These are phyloP conservation scores for Plectus sambesii DNA, from an alignment of 1,140 invertebrate genomes.

Conservation along the genomic window DNA sequence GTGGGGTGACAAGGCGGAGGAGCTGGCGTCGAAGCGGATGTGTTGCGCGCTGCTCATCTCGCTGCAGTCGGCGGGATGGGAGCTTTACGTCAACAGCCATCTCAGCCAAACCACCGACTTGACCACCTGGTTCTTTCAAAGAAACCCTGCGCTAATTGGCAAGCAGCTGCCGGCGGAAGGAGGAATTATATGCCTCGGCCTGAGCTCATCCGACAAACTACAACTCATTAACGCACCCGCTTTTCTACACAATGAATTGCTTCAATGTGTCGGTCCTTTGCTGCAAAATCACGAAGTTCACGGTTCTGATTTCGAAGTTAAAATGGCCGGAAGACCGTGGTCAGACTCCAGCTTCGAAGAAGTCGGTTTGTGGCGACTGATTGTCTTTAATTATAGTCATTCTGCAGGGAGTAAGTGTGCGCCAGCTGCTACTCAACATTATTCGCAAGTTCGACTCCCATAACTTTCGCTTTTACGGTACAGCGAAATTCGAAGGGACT, in stretches of 20 bases:
- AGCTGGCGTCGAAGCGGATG: too few relatives aligned
- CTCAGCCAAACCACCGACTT: too few relatives aligned
- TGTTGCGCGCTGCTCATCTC: too few relatives aligned
- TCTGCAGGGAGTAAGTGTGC: slow-evolving; percentile 1
- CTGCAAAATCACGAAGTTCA: slow-evolving; percentile 6
- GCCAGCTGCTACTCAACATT: slow-evolving; percentile 2
- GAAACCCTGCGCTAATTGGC: too few relatives aligned
- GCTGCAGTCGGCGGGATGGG: too few relatives aligned
- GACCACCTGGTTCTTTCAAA: too few relatives aligned
- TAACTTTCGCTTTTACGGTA: slow-evolving; percentile 9
- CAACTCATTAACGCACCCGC: slow-evolving; percentile 9
- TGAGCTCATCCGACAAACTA: slow-evolving; percentile 8
- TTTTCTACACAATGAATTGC: neutral
- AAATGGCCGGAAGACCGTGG: slow-evolving; percentile 9
- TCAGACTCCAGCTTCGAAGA: neutral
- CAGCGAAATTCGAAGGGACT: slow-evolving; percentile 7
- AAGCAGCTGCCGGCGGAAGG: too few relatives aligned
- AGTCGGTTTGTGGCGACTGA: too few relatives aligned
- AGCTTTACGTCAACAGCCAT: too few relatives aligned
- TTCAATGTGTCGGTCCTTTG: neutral
- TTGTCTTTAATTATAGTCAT: too few relatives aligned
- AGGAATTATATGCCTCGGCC: slow-evolving; percentile 8
- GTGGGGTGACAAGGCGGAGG: too few relatives aligned
- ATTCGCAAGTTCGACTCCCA: slow-evolving; percentile 1
- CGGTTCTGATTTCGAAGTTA: neutral